These are phyloP conservation scores for Tridacna crocea DNA, from an alignment of 2,888 invertebrate species.

Conservation along the genomic window DNA sequence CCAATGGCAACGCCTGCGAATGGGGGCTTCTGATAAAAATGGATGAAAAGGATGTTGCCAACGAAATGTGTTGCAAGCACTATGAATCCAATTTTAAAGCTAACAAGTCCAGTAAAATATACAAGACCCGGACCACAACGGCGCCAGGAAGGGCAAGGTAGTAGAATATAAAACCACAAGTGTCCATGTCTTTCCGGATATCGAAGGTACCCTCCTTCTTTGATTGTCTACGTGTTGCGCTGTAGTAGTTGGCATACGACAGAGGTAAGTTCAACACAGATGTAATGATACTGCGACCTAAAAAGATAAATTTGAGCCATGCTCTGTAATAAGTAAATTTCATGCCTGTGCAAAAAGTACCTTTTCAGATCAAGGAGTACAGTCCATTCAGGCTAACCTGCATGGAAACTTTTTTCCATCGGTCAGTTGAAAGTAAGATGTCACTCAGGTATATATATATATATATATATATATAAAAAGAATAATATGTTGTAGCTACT, in stretches of 20 bases:
- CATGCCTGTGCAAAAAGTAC: no score
- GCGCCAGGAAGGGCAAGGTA: conserved; percentile 19
- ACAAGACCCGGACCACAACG: conserved; percentile 8
- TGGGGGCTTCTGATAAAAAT: conserved; percentile 11
- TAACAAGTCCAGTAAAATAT: conserved; percentile 10
- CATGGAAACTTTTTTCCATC: no score
- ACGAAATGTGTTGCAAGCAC: conserved; percentile 9
- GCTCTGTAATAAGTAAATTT: no score
- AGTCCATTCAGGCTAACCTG: no score
- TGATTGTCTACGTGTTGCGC: neutral
- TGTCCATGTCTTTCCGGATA: neutral
- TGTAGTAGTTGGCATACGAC: conserved; percentile 7
- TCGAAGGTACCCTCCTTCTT: neutral
- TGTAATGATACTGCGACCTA: conserved; percentile 20
- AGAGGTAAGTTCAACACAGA: neutral
- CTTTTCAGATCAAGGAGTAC: no score
- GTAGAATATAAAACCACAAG: neutral
- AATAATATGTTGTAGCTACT: no score
- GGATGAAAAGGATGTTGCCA: conserved; percentile 12
- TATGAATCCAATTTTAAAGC: neutral
- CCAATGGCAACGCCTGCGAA: conserved; percentile 11
- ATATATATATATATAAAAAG: no score
- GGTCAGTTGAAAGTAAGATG: no score
- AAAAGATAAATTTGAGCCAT: neutral
- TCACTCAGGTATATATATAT: no score